Conservation (phyloP, 2,113 vertebrate species). For the Corydoras maculifer region DNA sequence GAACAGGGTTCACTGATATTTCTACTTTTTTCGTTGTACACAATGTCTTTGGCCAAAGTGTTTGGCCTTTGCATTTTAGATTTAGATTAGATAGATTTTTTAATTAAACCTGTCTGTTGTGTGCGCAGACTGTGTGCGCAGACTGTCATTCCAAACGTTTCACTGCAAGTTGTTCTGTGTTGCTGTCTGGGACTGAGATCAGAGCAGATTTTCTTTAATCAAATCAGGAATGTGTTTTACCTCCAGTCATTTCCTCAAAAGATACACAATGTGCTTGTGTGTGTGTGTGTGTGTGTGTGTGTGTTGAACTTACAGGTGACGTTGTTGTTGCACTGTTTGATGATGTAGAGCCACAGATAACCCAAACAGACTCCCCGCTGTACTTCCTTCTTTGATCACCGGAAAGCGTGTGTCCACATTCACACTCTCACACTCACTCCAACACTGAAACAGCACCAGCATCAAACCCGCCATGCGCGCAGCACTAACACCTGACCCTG, state of each 20-base stretch:
- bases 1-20: no score
- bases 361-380: constrained; percentile 66
- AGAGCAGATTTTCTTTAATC: neutral
- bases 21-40: no score
- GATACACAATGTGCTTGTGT: neutral
- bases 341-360: constrained; percentile 75
- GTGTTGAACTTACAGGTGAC: constrained; percentile 68
- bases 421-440: neutral
- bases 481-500: neutral
- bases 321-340: constrained; percentile 53
- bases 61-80: no score
- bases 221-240: neutral
- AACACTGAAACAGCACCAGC: neutral
- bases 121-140: no score
- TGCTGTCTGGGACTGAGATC: neutral
- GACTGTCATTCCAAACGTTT: no score
- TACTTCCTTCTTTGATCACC: constrained; percentile 66
- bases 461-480: neutral
- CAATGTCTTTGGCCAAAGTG: no score
- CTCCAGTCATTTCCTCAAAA: constrained; percentile 17
- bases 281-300: constrained; percentile 12
- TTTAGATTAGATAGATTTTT: no score
- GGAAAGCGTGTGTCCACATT: constrained; percentile 72
- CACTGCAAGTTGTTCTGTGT: no score
- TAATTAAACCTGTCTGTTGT: no score